These are phyloP conservation scores for Enteromius anoplus DNA, from an alignment of 2,797 vertebrate genomes.

Conservation along the genomic window DNA sequence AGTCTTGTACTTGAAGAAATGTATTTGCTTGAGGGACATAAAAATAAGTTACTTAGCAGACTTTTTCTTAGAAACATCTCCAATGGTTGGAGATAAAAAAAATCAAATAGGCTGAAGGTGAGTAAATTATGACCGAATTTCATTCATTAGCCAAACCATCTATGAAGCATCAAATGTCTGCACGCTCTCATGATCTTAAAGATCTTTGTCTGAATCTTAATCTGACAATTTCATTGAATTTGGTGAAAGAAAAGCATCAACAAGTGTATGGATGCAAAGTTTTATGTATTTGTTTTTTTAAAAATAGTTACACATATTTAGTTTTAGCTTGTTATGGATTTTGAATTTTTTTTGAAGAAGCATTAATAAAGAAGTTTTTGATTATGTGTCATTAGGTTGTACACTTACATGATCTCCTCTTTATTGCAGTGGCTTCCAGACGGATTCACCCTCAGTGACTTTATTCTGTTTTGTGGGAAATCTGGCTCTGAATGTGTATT, in stretches of 20 bases:
- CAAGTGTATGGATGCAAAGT: not conserved
- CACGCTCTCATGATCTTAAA: not conserved
- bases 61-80: not conserved
- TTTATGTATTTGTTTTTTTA: no score
- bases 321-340: not conserved
- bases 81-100: not conserved
- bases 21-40: no score
- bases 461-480: not conserved
- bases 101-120: not conserved
- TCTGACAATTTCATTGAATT: not conserved
- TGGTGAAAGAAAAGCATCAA: not conserved
- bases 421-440: constrained; percentile 58
- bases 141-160: not conserved
- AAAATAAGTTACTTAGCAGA: no score
- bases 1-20: not conserved
- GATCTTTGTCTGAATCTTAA: not conserved
- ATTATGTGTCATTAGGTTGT: not conserved
- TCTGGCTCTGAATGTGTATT: not conserved
- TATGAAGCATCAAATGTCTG: not conserved
- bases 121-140: not conserved
- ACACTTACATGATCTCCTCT: constrained; percentile 68
- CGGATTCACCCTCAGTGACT: not conserved
- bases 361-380: not conserved
- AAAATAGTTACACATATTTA: not conserved
- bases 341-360: not conserved